Conservation (phyloP, 1,140 invertebrate species). For the Periplaneta americana region DNA sequence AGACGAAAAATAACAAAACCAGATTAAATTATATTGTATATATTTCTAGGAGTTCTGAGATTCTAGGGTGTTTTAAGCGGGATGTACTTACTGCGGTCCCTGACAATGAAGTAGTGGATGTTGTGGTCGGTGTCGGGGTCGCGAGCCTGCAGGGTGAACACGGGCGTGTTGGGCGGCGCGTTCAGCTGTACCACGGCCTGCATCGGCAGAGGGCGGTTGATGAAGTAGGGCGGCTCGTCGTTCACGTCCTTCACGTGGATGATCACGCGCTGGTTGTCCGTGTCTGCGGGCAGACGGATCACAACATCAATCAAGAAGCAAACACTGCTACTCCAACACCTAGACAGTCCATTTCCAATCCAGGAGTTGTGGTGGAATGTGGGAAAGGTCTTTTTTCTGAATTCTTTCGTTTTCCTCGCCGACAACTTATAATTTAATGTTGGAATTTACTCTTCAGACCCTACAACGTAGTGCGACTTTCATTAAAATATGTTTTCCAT, state of each 20-base stretch:
- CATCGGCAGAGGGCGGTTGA: conserved; percentile 92
- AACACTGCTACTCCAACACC: too few relatives aligned
- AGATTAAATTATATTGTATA: too few relatives aligned
- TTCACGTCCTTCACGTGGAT: conserved; percentile 95
- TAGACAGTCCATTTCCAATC: background rate
- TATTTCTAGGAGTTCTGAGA: too few relatives aligned
- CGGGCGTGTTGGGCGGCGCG: conserved; percentile 89
- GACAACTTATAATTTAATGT: too few relatives aligned
- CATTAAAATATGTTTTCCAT: too few relatives aligned
- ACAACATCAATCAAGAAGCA: too few relatives aligned
- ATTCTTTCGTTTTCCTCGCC: too few relatives aligned
- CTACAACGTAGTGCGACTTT: too few relatives aligned
- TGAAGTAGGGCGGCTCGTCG: conserved; percentile 92
- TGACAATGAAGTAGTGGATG: conserved; percentile 91
- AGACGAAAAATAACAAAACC: too few relatives aligned
- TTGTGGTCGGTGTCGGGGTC: conserved; percentile 93
- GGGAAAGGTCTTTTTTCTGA: too few relatives aligned
- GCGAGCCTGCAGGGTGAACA: conserved; percentile 90
- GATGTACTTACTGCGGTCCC: conserved; percentile 65
- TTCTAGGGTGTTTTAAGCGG: background rate
- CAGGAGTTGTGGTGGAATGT: too few relatives aligned
- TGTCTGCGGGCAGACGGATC: conserved; percentile 59
- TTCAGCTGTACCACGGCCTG: conserved; percentile 93
- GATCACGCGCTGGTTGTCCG: conserved; percentile 90
- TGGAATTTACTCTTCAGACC: too few relatives aligned